Evolutionary conservation across 2,113 vertebrate species (phyloP), one percentile per base, ranked within the genome.

Genomic region (Heliornis fulica): DNA sequence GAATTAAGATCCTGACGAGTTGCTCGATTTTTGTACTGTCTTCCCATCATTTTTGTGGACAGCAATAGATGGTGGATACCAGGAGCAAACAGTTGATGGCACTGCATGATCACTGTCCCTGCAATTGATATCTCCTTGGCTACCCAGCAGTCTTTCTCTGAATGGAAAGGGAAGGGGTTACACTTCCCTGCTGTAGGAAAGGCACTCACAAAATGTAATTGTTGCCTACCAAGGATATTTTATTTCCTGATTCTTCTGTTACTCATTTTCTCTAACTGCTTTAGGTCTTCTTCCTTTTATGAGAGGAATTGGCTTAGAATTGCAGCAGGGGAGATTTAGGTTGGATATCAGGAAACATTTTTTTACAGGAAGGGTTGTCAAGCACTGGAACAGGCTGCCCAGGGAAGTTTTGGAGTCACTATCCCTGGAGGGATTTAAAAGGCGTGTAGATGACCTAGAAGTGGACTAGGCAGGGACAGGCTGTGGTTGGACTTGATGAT

Each of bases 1-100:
- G 63, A 77, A 92, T 71, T 29, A 26, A 41, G 51, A 15, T 34
- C 51, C 20, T 20, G 57, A 38, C 5, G 10, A 64, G 11, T 8
- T 34, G 7, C 23, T 75, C 45, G 1, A 4, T 38, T 76, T 83
- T 51, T 41, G 17, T 36, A 6, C 5, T 11, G 43, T n/a, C 41
- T 25, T 15, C 3, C 0, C 0, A 26, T 70, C 12, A 0, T 68
- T 89, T 66, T 4, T 56, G 25, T 43, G 56, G 56, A 36, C 53
- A 83, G 59, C 34, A 19, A 2, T 19, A 11, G 48, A 29, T 22
- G 50, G 90, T 29, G 81, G 51, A 26, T 96, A 86, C 90, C 88
- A 77, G 64, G 36, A 75, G 40, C 41, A 59, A 60, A 81, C 92
- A 51, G 90, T 20, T 89, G 94, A 87, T 94, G 96, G 93, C 96